Percentiles rank a stretch among this genome's conserved stretches.
These are phyloP conservation scores for Toxonevra muliebris DNA, from an alignment of 2,888 invertebrate species.

Conservation along the genomic window DNA sequence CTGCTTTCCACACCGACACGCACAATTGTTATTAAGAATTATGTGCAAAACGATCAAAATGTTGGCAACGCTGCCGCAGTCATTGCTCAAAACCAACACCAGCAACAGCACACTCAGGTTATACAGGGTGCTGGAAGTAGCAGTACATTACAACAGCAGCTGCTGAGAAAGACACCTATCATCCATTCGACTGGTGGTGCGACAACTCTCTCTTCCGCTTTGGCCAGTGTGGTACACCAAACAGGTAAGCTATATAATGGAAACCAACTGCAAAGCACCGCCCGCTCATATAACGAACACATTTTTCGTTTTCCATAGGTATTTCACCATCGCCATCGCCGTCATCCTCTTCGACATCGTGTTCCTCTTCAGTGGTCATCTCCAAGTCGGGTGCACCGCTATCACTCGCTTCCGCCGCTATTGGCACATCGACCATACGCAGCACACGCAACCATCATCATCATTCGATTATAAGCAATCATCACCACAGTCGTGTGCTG, in stretches of 20 bases:
- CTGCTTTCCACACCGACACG: constrained; percentile 53
- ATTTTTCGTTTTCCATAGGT: constrained; percentile 39
- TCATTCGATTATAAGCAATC: constrained; percentile 24
- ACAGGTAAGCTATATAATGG: constrained; percentile 47
- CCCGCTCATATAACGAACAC: neutral
- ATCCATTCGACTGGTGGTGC: constrained; percentile 56
- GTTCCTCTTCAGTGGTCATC: constrained; percentile 59
- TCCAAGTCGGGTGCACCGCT: constrained; percentile 56
- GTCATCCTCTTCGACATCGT: constrained; percentile 56
- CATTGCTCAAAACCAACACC: constrained; percentile 39
- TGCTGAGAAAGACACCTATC: constrained; percentile 58
- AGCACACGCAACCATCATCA: constrained; percentile 58
- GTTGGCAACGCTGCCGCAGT: constrained; percentile 36
- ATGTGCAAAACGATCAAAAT: constrained; percentile 56
- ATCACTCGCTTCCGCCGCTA: constrained; percentile 56
- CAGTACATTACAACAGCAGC: constrained; percentile 51
- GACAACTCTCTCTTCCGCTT: constrained; percentile 49
- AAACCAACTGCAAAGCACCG: too few relatives aligned
- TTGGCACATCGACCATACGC: constrained; percentile 59
- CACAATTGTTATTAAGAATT: constrained; percentile 62
- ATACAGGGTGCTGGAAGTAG: constrained; percentile 40
- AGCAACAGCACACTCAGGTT: constrained; percentile 45
- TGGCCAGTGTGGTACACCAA: constrained; percentile 57
- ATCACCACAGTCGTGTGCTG: constrained; percentile 43
- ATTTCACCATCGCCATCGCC: constrained; percentile 57